Evolutionary conservation across 2,113 vertebrate genomes (phyloP), one percentile per base, ranked within the genome.

Genomic region (Percina caprodes): DNA sequence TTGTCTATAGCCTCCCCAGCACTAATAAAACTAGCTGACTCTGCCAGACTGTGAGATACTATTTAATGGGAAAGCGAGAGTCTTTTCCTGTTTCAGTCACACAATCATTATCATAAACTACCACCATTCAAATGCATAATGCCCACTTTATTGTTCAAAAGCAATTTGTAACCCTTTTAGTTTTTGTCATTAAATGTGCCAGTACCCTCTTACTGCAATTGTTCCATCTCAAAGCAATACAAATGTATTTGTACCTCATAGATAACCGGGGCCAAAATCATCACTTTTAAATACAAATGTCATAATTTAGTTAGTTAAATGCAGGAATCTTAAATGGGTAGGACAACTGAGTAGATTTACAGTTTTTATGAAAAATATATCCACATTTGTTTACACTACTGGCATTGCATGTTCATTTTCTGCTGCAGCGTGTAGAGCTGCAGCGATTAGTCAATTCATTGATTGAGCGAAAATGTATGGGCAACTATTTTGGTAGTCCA

Each of bases 141-240:
- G 11, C 55, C 42, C 51, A 3, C 4, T 66, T 73, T 18, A 66
- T 30, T 76, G 46, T 18, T 80, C 48, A 80, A 69, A 75, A 69
- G 48, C 55, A 68, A 46, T 26, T 30, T 59, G 6, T 6, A 55
- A 45, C 61, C 7, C 3, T 9, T 42, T 66, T 35, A 26, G 7
- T 60, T 83, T 67, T 18, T 51, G 8, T 76, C 13, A 63, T 56
- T 45, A 67, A 69, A 35, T 79, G 83, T 86, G 86, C 85, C 85
- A 90, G 84, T 26, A 83, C n/a, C 23, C 80, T 42, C 39, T 42
- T 42, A 42, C 66, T 85, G 51, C 35, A 59, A 68, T 60, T 21
- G 49, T 69, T 78, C 48, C 61, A 84, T 79, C 21, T 83, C 46
- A 24, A 77, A 88, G 84, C 82, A 91, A 91, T 90, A 90, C 73